Evolutionary conservation across 2,797 vertebrate species (phyloP), one percentile per base, ranked within the genome.

Genomic region (Toxotes lorentzi): DNA sequence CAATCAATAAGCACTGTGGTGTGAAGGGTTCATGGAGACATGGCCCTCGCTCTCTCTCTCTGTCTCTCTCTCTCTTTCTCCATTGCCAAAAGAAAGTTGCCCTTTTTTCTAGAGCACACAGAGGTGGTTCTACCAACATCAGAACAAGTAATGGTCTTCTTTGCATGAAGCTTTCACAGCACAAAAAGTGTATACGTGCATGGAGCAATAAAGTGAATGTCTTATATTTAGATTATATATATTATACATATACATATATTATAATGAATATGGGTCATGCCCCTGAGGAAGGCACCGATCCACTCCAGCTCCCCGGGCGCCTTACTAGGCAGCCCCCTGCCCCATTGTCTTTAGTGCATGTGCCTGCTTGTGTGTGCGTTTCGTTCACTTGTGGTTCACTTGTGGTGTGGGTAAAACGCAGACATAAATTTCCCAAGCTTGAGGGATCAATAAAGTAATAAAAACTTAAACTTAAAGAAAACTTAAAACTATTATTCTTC

Each of bases 1-100:
- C 93, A 93, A 94, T 94, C 94, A 94, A 86, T 90, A 84, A 89
- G 82, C 86, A 79, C 74, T 77, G 86, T 80, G 69, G 78, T 86
- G 86, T 85, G 83, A 80, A 76, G 60, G 73, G 92, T 87, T 91
- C 88, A 91, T 38, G 48, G 81, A 75, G 74, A 84, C 70, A 70
- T 54, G 68, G 53, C 43, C 61, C 57, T 50, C 70, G 56, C 59
- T 19, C 57, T 60, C 23, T 19, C 34, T 82, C 59, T 64, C 57
- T 43, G 73, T 65, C 65, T 76, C 75, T 48, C 65, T 63, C 23
- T 82, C 64, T 66, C 54, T 38, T 74, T 66, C 66, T 77, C 74
- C 48, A 73, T 90, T 79, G 83, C 59, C 74, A 64, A 73, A 81
- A 84, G 73, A 81, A 88, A 69, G 76, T 73, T 78, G 57, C 5